Conservation (phyloP, 2,888 invertebrate genomes). For the Dynastes hyllus region DNA sequence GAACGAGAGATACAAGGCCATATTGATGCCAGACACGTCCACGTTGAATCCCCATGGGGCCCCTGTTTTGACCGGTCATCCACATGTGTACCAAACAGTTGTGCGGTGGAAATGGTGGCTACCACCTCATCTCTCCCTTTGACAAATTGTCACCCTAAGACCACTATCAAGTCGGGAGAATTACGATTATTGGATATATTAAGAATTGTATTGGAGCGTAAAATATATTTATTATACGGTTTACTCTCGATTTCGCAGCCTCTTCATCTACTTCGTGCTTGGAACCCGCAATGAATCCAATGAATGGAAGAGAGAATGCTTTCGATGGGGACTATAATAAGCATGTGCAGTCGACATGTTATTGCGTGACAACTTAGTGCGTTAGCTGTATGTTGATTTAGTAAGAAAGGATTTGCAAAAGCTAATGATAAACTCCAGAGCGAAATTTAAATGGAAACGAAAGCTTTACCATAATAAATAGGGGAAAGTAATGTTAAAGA, state of each 20-base stretch:
- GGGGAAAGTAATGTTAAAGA: no score
- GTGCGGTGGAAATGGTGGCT: constrained; percentile 8
- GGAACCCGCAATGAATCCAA: constrained; percentile 11
- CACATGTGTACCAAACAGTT: constrained; percentile 49
- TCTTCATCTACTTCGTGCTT: constrained; percentile 24
- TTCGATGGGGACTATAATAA: no score
- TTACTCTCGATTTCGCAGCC: constrained; percentile 34
- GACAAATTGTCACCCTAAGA: constrained; percentile 52
- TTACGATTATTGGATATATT: constrained; percentile 48
- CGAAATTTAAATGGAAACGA: no score
- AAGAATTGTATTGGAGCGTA: constrained; percentile 44
- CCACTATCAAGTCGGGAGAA: constrained; percentile 53
- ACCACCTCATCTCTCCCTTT: not conserved
- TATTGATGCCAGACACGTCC: constrained; percentile 54
- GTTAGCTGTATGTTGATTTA: no score
- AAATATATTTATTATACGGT: constrained; percentile 47
- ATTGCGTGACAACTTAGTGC: no score
- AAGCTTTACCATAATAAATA: no score
- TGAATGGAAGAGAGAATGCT: no score
- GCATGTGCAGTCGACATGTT: no score
- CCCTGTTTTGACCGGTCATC: constrained; percentile 47
- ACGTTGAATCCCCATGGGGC: constrained; percentile 52
- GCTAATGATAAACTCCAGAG: no score
- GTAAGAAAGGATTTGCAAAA: no score
- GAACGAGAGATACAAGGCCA: not conserved